Evolutionary conservation across 2,797 vertebrate genomes (phyloP), one percentile per base, ranked within the genome.

Genomic region (Chelmon rostratus): DNA sequence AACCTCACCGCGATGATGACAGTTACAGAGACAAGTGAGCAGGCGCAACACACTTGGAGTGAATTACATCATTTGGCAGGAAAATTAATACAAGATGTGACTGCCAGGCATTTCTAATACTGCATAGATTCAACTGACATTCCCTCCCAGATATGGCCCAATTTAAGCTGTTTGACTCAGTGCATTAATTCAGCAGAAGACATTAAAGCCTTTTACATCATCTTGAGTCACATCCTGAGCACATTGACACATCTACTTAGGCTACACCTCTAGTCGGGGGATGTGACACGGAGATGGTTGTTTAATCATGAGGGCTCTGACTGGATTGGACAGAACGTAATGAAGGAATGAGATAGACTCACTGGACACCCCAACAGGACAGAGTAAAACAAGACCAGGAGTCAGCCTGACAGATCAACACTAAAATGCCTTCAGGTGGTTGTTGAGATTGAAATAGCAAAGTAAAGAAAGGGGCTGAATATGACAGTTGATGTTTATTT

Each of bases 221-320:
- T 69, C 67, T 35, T 78, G 57, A 57, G 68, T 81, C 59, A 70
- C 54, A 71, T 64, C 8, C 40, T 49, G 64, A 82, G 53, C 46
- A 52, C 63, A 5, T 1, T 66, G 33, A 70, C 59, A 33, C 12
- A 46, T 54, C 2, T 21, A 50, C 33, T 40, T 40, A 33, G 16
- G 47, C 19, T 49, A 28, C 13, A 73, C 12, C 25, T 64, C 4
- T 2, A 7, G 33, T 44, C 67, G 72, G n/a, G 40, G 21, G n/a
- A 68, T 58, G 49, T 37, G 44, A 16, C 63, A 47, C 16, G 49
- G 61, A 69, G 3, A 46, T 77, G 33, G 42, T 52, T 47, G 50
- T 19, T 4, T 73, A 35, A 62, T 69, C 49, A 70, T 8, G 50
- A 63, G 7, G 11, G 25, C 33, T 33, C 13, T 28, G 21, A 61